A percentile compares a stretch with the other conserved stretches of the same genome.
Conservation (phyloP, 2,113 vertebrate genomes). For the Xenus cinereus region DNA sequence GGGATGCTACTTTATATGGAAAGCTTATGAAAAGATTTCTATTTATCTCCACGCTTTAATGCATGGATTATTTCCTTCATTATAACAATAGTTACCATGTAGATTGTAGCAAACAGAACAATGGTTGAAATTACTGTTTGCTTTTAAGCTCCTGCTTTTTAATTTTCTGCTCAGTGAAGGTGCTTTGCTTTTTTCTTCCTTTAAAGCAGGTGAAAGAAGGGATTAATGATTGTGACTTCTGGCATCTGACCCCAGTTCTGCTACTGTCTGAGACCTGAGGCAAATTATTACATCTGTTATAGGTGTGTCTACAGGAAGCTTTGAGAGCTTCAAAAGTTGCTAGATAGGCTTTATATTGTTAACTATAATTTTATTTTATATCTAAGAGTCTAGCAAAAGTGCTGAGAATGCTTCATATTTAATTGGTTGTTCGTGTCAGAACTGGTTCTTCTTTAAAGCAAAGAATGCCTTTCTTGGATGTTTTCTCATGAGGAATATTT, state of each 20-base stretch:
- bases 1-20: background rate
- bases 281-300: background rate
- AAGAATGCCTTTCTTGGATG: background rate
- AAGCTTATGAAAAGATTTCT: background rate
- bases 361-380: conserved; percentile 2
- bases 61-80: background rate
- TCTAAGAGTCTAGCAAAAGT: background rate
- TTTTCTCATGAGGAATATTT: conserved; percentile 6
- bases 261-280: background rate
- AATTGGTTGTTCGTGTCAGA: background rate
- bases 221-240: background rate
- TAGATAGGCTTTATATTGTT: background rate
- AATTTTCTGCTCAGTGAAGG: background rate
- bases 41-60: background rate
- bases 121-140: background rate
- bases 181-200: background rate
- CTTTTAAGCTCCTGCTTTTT: background rate
- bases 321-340: background rate
- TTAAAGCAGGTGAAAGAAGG: background rate
- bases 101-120: background rate
- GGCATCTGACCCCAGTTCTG: background rate
- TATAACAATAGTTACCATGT: background rate
- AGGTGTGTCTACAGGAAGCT: background rate
- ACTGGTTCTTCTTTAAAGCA: conserved; percentile 25
- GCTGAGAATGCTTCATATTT: conserved; percentile 6